A percentile compares a stretch with the other conserved stretches of the same genome.
Conservation (phyloP, 2,888 invertebrate species). For the Nudaria mundana region DNA sequence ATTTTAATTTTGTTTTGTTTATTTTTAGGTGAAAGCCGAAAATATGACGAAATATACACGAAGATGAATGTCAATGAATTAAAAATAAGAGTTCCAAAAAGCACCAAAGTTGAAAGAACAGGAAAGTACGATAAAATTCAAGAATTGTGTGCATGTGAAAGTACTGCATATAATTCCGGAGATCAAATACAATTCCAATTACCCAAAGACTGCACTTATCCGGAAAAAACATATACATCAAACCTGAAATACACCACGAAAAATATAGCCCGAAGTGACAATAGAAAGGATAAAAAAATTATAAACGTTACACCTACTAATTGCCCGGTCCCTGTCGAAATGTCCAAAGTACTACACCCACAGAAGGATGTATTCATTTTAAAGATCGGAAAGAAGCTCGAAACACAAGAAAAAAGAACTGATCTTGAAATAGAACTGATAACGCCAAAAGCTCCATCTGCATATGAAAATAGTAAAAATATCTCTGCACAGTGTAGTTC, state of each 20-base stretch:
- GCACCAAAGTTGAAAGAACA: constrained; percentile 56
- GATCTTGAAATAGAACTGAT: constrained; percentile 73
- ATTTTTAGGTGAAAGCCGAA: constrained; percentile 46
- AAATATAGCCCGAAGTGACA: constrained; percentile 47
- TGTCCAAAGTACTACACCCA: constrained; percentile 61
- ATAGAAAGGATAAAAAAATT: constrained; percentile 51
- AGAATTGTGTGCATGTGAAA: constrained; percentile 66
- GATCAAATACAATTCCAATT: constrained; percentile 72
- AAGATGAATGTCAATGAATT: constrained; percentile 72
- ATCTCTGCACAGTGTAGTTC: constrained; percentile 51
- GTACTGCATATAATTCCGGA: constrained; percentile 58
- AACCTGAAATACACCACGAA: constrained; percentile 64
- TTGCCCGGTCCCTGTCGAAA: constrained; percentile 63
- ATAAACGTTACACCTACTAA: constrained; percentile 68
- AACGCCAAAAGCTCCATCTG: constrained; percentile 61
- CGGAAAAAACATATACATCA: constrained; percentile 51
- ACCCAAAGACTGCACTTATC: constrained; percentile 50
- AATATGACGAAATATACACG: constrained; percentile 70
- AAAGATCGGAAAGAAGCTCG: constrained; percentile 73
- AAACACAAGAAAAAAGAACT: constrained; percentile 70
- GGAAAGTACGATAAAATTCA: constrained; percentile 66
- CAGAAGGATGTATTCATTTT: constrained; percentile 71
- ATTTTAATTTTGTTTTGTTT: neutral
- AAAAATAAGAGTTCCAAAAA: constrained; percentile 71
- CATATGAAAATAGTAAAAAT: constrained; percentile 41